Evolutionary conservation across 1,140 invertebrate species (phyloP), one percentile per base, ranked within the genome.

Genomic region (Drosophila tropicalis): DNA sequence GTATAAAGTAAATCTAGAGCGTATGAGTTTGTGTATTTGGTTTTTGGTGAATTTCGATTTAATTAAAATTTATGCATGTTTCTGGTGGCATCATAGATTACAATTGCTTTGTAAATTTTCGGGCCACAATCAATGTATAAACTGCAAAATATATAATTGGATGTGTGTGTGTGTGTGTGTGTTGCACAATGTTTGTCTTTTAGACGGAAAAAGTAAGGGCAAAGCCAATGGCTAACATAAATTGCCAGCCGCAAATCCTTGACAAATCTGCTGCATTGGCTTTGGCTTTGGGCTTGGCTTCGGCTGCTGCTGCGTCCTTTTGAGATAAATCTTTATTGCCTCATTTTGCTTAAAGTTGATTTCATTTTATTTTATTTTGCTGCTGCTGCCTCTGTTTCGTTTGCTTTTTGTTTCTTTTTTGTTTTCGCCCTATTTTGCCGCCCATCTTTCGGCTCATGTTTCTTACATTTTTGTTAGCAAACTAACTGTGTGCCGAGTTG

Each of bases 251-350:
- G 76, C 83, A 86, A 86, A 86, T 87, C 83, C 83, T 79, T 86
- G 83, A 86, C 83, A 86, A 86, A 86, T 86, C 83, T 87, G 83
- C 72, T 79, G 83, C 83, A 87, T 86, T 85, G 82, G 70, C 64
- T 84, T 70, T 75, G 70, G 73, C 77, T 51, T 85, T 85, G 81
- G 70, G 60, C 83, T 68, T 64, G 66, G 77, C 83, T 70, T 85
- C 85, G 81, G 70, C 60, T 83, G 83, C 83, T 73, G 64, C 70
- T 62, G 66, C 67, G 63, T 82, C 60, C 66, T 62, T 68, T 63
- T 34, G 22, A 87, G 76, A 86, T 86, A 86, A 83, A 86, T 86
- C 83, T 86, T 86, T 86, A 86, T 86, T 86, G 83, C 79, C 83
- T 87, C 83, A 86, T 86, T 86, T 82, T 73, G 83, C 83, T 79